A percentile compares a stretch with the other conserved stretches of the same genome.
Conservation (phyloP, 2,797 vertebrate genomes). For the Sebastes itinus region DNA sequence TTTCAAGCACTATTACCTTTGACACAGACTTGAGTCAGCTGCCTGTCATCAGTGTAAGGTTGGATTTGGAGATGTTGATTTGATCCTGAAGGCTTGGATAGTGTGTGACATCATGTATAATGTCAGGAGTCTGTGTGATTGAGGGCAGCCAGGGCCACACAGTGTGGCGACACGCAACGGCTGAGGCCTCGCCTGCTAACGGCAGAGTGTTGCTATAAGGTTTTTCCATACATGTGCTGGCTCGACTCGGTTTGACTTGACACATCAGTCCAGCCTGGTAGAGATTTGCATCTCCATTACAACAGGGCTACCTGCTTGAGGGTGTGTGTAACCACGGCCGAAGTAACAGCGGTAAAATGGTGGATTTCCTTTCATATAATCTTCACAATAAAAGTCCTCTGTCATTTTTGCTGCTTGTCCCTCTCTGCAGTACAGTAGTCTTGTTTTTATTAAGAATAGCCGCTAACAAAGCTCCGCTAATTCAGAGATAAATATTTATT, state of each 20-base stretch:
- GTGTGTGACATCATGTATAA: constrained; percentile 49
- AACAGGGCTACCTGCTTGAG: not conserved
- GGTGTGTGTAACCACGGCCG: not conserved
- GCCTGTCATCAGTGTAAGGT: not conserved
- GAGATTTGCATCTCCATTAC: not conserved
- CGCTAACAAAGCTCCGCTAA: not conserved
- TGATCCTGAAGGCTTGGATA: not conserved
- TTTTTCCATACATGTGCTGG: too few species aligned
- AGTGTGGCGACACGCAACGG: not conserved
- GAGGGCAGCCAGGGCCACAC: not conserved
- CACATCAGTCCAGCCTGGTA: too few species aligned
- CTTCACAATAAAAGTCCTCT: not conserved
- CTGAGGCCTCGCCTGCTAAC: not conserved
- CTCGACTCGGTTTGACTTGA: too few species aligned
- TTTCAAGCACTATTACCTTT: not conserved
- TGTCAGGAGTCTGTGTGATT: not conserved
- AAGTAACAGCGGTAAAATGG: not conserved
- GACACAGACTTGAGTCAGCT: constrained; percentile 14
- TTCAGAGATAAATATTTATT: not conserved
- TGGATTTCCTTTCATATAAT: not conserved
- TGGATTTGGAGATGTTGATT: constrained; percentile 13
- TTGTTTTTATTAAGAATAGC: not conserved
- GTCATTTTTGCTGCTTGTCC: not conserved
- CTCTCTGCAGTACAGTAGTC: not conserved
- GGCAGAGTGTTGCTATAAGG: not conserved